Evolutionary conservation across 1,140 invertebrate species (phyloP).

Genomic region (Tyrophagus putrescentiae): DNA sequence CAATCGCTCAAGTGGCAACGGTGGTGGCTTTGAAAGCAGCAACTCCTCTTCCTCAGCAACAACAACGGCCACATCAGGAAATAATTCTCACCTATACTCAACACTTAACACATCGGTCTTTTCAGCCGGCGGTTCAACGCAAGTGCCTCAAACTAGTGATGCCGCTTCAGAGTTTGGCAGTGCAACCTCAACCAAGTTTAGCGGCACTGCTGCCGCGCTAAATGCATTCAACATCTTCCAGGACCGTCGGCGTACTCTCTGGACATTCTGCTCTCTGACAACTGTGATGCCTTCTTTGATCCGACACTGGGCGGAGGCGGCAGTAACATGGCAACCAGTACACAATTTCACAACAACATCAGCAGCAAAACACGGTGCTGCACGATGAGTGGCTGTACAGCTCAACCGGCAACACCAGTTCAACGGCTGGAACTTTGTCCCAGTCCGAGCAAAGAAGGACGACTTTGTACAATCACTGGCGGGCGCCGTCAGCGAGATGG

Average conservation of each 20-base stretch:
- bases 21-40: neutral
- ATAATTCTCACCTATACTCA: too few relatives aligned
- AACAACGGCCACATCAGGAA: neutral
- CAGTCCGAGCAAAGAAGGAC: neutral
- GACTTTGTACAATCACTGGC: neutral
- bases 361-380: neutral
- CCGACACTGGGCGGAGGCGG: neutral
- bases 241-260: constrained; percentile 1
- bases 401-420: neutral
- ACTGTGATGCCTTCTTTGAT: constrained; percentile 9
- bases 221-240: constrained; percentile 3
- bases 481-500: neutral
- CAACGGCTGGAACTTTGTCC: neutral
- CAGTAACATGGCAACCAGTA: neutral
- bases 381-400: neutral
- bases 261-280: neutral
- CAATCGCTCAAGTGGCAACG: neutral
- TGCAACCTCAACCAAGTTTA: too few relatives aligned
- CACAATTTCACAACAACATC: neutral
- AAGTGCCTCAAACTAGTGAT: too few relatives aligned
- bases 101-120: too few relatives aligned
- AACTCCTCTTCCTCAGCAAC: neutral
- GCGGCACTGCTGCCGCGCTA: neutral
- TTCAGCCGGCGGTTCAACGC: too few relatives aligned
- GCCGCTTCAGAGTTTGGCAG: too few relatives aligned